phyloP scores from a whole-genome alignment of 2,888 invertebrate species.

The Orthosia cruda region DNA sequence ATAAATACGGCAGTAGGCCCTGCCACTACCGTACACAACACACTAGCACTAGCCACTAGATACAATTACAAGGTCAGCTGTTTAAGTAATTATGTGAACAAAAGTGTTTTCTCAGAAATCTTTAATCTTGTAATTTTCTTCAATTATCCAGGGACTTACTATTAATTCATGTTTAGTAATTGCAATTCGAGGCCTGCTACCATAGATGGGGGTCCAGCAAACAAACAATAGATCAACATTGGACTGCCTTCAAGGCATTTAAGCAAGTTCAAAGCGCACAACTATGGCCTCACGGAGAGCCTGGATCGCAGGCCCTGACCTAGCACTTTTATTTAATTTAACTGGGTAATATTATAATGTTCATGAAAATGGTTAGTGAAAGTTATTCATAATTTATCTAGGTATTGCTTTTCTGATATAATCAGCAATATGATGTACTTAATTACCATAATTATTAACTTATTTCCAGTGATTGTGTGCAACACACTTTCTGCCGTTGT shows the following conservation, averaged over 20 bases:
- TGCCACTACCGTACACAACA: too few relatives aligned
- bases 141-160: background rate
- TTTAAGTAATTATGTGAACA: conserved; percentile 8
- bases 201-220: background rate
- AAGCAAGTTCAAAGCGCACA: too few relatives aligned
- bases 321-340: background rate
- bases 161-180: background rate
- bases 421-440: conserved; percentile 21
- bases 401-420: conserved; percentile 34
- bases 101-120: background rate
- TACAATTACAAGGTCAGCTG: conserved; percentile 5
- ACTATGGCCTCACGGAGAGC: too few relatives aligned
- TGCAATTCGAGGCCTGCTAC: background rate
- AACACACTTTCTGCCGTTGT: background rate
- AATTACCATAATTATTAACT: background rate
- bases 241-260: too few relatives aligned
- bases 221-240: background rate
- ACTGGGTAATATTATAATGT: background rate
- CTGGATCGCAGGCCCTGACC: background rate
- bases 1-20: too few relatives aligned
- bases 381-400: background rate
- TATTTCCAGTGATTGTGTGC: conserved; percentile 13
- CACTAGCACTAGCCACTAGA: too few relatives aligned
- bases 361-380: conserved; percentile 25
- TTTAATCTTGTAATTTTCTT: background rate